Evolutionary conservation across 1,140 invertebrate genomes (phyloP), one percentile per base, ranked within the genome.

Genomic region (Ceratina australensis): DNA sequence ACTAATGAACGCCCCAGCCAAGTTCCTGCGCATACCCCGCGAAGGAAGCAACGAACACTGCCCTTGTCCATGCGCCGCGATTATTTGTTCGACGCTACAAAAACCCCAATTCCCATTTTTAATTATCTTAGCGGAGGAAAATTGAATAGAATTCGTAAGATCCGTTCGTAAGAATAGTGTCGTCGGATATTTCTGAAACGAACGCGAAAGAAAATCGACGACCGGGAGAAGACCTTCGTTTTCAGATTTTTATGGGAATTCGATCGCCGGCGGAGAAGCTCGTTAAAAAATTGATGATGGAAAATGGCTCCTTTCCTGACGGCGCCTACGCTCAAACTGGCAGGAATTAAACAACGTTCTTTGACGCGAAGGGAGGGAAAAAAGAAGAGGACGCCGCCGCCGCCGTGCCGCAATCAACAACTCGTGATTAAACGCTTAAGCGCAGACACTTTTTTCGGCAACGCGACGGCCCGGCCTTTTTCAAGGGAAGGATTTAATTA

Each of bases 341-440:
- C 7, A 28, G 22, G 20, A 49, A 59, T 68, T 28, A 59, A 75
- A 59, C 54, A n/a, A 12, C 42, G 54, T 47, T 26, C 52, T 75
- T 67, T 75, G 72, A 74, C 50, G 18, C 20, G 49, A 33, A 10
- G 63, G 18, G 22, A 69, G 33, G 8, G 2, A 26, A 24, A 18
- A 5, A n/a, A 28, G 22, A 20, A 56, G 22, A 33, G 24, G 33
- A 59, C 33, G n/a, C 64, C 10, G 15, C 22, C 33, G n/a, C 64
- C 10, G 15, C 22, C 16, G 1, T 10, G 33, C 50, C 18, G 77
- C 77, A 67, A 79, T 79, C 72, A 79, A 59, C 64, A 54, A 18
- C 57, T 47, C 64, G 78, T 63, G 72, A 79, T 79, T 75, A 79
- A 79, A 42, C 77, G 72, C 24, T 65, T 50, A 74, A 78, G 15